phyloP scores from a whole-genome alignment of 2,888 invertebrate species.

The Diloba caeruleocephala region DNA sequence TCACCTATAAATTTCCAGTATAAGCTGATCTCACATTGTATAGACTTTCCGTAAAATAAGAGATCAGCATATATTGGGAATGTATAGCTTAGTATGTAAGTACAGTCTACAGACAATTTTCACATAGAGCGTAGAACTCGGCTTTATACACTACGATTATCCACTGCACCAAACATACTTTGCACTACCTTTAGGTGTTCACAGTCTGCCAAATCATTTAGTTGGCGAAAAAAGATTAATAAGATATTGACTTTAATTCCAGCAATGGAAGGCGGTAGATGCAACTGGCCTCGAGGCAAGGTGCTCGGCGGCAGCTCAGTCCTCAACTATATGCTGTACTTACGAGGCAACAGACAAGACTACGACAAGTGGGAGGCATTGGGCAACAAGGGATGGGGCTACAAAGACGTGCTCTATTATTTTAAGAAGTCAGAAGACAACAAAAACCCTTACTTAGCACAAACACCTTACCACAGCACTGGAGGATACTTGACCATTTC shows the following conservation, averaged over 20 bases:
- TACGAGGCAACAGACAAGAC: slow-evolving; percentile 96
- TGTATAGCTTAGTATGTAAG: too few species aligned
- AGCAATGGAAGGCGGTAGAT: slow-evolving; percentile 95
- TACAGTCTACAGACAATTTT: too few species aligned
- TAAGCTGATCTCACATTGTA: too few species aligned
- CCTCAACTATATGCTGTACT: slow-evolving; percentile 97
- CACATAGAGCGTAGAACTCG: too few species aligned
- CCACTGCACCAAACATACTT: too few species aligned
- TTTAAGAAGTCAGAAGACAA: slow-evolving; percentile 98
- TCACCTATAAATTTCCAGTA: too few species aligned
- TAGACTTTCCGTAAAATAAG: too few species aligned
- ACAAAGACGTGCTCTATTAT: slow-evolving; percentile 93
- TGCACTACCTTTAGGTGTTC: too few species aligned
- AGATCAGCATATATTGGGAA: too few species aligned
- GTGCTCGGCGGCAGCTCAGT: slow-evolving; percentile 97
- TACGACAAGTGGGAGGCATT: slow-evolving; percentile 96
- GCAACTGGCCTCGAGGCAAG: slow-evolving; percentile 97
- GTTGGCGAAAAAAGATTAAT: too few species aligned
- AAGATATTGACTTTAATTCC: slow-evolving; percentile 57
- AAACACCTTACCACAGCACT: slow-evolving; percentile 93
- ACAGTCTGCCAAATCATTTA: too few species aligned
- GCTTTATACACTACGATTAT: too few species aligned
- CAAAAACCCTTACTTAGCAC: slow-evolving; percentile 94
- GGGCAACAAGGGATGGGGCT: slow-evolving; percentile 97
- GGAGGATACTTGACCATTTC: slow-evolving; percentile 95